Conservation (phyloP, 2,797 vertebrate species). For the Philypnodon macrostomus region DNA sequence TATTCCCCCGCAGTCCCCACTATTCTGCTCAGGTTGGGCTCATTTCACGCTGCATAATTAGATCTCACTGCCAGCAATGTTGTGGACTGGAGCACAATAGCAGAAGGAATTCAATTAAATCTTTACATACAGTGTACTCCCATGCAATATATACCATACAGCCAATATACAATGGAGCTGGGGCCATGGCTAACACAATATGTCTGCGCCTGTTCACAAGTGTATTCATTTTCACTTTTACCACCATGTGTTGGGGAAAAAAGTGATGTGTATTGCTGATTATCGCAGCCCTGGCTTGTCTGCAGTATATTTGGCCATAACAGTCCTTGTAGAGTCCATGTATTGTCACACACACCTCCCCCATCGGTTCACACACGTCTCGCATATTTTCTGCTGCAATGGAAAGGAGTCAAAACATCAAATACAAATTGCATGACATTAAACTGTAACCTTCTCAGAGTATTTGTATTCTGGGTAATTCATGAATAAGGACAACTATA, state of each 20-base stretch:
- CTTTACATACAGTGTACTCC: constrained; percentile 39
- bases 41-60: constrained; percentile 77
- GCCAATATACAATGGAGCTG: constrained; percentile 20
- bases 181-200: constrained; percentile 4
- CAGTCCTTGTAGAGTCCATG: constrained; percentile 4
- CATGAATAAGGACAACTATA: constrained; percentile 19
- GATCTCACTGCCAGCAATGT: constrained; percentile 72
- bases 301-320: constrained; percentile 11
- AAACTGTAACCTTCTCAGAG: constrained; percentile 15
- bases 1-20: constrained; percentile 58
- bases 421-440: constrained; percentile 9
- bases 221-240: constrained; percentile 7
- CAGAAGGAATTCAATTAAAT: constrained; percentile 72
- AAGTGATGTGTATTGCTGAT: constrained; percentile 3
- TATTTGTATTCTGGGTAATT: constrained; percentile 44
- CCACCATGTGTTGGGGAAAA: constrained; percentile 5
- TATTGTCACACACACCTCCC: constrained; percentile 1
- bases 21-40: constrained; percentile 64
- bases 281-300: not conserved
- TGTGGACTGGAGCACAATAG: constrained; percentile 49
- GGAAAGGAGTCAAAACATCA: constrained; percentile 1
- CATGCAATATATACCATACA: constrained; percentile 21
- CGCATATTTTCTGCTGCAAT: constrained; percentile 9
- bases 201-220: not conserved
- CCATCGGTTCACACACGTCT: constrained; percentile 5